Conservation (phyloP, 2,797 vertebrate species). For the Tinamus major region DNA sequence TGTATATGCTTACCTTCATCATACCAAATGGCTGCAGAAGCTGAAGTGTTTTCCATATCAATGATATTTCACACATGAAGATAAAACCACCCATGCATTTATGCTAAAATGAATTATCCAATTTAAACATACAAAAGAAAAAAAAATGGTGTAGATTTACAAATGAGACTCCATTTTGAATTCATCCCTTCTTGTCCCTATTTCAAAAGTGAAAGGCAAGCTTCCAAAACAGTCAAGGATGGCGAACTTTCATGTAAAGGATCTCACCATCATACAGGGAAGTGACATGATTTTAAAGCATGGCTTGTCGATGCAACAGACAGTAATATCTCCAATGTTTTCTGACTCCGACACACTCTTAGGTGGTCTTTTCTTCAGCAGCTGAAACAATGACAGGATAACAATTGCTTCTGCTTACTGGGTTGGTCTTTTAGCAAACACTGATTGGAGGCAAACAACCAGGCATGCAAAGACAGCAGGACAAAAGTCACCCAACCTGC, state of each 20-base stretch:
- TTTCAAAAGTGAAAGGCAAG: neutral
- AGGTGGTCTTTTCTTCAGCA: neutral
- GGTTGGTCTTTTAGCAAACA: neutral
- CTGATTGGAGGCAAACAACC: neutral
- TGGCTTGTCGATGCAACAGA: neutral
- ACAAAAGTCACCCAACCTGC: neutral
- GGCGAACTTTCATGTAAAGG: neutral
- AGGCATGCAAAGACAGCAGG: neutral
- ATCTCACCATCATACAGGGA: neutral
- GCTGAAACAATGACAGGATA: neutral
- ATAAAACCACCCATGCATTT: conserved; percentile 47
- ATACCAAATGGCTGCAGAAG: conserved; percentile 68
- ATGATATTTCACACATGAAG: conserved; percentile 15
- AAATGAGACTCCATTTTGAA: neutral
- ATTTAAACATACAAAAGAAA: conserved; percentile 4
- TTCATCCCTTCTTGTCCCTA: neutral
- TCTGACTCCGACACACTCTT: neutral
- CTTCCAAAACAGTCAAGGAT: neutral
- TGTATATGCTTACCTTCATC: conserved; percentile 68
- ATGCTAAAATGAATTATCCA: conserved; percentile 28
- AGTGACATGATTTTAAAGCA: conserved; percentile 25
- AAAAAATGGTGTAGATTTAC: neutral
- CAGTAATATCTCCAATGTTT: neutral
- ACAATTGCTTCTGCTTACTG: neutral
- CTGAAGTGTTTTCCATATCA: conserved; percentile 69